These are phyloP conservation scores for Nycticryphes semicollaris DNA, from an alignment of 2,113 vertebrate species.

Conservation along the genomic window DNA sequence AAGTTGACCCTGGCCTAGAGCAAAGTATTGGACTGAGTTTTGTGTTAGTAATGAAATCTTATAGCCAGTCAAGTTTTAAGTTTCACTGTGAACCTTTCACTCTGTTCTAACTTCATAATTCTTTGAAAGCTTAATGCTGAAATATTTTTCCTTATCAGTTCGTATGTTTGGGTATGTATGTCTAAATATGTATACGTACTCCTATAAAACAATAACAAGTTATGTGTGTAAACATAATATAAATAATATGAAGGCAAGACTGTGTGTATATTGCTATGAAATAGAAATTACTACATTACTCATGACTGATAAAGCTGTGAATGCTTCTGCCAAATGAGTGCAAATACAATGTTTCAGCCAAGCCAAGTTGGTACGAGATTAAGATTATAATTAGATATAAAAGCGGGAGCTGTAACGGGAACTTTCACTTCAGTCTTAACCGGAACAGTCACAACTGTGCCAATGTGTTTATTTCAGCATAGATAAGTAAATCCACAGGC, in stretches of 20 bases:
- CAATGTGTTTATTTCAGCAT: not conserved
- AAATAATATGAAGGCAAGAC: not conserved
- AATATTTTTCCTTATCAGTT: constrained; percentile 38
- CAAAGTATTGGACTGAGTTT: constrained; percentile 26
- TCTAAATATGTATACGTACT: not conserved
- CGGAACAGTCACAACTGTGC: not conserved
- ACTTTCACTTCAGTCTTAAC: not conserved
- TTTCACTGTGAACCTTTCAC: constrained; percentile 36
- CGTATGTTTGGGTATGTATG: not conserved
- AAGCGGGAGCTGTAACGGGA: not conserved
- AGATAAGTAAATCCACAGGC: not conserved
- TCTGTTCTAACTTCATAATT: constrained; percentile 49
- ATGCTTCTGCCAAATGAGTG: not conserved
- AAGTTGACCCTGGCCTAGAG: not conserved
- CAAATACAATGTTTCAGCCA: not conserved
- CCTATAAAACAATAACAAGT: not conserved
- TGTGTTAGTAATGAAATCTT: constrained; percentile 37
- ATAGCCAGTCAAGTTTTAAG: constrained; percentile 30
- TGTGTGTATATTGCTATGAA: not conserved
- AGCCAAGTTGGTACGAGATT: not conserved
- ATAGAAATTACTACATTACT: not conserved
- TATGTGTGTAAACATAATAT: not conserved
- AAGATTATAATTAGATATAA: not conserved
- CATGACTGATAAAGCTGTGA: constrained; percentile 2
- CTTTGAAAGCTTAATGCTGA: constrained; percentile 15